These are phyloP conservation scores for Masnerella sp. DNA, from an alignment of 2,888 invertebrate species.

Conservation along the genomic window DNA sequence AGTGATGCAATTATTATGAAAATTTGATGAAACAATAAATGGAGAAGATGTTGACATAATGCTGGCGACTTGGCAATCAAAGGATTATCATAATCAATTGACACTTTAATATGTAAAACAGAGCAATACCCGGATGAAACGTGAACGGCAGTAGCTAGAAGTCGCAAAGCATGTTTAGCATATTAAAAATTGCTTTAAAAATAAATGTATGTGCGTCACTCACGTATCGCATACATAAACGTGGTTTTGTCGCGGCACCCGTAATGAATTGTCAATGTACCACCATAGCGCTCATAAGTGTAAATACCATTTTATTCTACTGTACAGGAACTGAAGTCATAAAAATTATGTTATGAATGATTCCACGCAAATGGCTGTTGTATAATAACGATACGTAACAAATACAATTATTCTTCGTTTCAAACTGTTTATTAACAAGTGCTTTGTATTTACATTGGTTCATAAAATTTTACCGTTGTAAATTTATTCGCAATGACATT, in stretches of 20 bases:
- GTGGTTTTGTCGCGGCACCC: constrained; percentile 1
- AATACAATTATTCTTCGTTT: too few species aligned
- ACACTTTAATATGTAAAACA: constrained; percentile 11
- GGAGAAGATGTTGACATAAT: constrained; percentile 12
- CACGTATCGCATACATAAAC: constrained; percentile 5
- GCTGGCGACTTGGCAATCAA: constrained; percentile 1
- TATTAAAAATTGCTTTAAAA: constrained; percentile 3
- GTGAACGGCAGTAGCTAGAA: neutral
- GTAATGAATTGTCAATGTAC: constrained; percentile 19
- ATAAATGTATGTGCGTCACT: constrained; percentile 14
- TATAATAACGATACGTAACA: too few species aligned
- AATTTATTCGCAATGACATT: too few species aligned
- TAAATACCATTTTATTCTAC: constrained; percentile 5
- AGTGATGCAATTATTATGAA: neutral
- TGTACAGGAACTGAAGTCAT: too few species aligned
- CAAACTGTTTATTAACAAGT: too few species aligned
- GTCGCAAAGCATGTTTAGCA: neutral
- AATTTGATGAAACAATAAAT: neutral
- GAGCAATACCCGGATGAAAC: neutral
- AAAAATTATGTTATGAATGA: neutral
- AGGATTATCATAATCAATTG: constrained; percentile 7
- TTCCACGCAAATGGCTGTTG: neutral
- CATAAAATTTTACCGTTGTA: too few species aligned
- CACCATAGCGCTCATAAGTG: constrained; percentile 6
- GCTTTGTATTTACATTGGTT: too few species aligned